A percentile compares a stretch with the other conserved stretches of the same genome.
These are phyloP conservation scores for Campoletis sonorensis DNA, from an alignment of 1,140 invertebrate species.

Conservation along the genomic window DNA sequence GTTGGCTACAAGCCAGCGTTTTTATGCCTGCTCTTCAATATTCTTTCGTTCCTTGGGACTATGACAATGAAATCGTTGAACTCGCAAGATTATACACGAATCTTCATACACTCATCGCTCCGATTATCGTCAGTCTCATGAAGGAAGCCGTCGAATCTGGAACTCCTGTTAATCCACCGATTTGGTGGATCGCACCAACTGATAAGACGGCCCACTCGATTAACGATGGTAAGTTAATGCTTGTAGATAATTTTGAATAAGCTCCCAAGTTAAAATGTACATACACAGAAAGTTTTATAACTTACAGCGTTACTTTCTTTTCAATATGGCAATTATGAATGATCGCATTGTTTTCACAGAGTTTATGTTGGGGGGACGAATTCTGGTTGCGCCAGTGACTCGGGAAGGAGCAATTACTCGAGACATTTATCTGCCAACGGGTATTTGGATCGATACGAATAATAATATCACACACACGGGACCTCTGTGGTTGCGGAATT, in stretches of 20 bases:
- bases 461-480: slow-evolving; percentile 77
- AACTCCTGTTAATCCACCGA: slow-evolving; percentile 88
- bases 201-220: slow-evolving; percentile 81
- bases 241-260: too few species aligned
- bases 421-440: slow-evolving; percentile 87
- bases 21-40: slow-evolving; percentile 94
- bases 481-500: slow-evolving; percentile 81
- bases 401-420: slow-evolving; percentile 80
- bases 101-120: slow-evolving; percentile 83
- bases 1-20: slow-evolving; percentile 92
- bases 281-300: too few species aligned
- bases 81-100: slow-evolving; percentile 82
- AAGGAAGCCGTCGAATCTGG: slow-evolving; percentile 80
- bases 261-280: too few species aligned
- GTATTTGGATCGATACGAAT: slow-evolving; percentile 82
- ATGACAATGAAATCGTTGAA: slow-evolving; percentile 83
- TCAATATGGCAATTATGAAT: too few species aligned
- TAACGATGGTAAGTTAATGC: slow-evolving; percentile 81
- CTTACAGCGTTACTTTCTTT: too few species aligned
- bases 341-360: slow-evolving; percentile 76
- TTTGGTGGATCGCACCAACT: slow-evolving; percentile 93
- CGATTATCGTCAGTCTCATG: slow-evolving; percentile 81
- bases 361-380: slow-evolving; percentile 88
- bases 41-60: slow-evolving; percentile 92
- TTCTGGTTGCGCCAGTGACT: slow-evolving; percentile 91